Evolutionary conservation across 92 coral and sea anemone genomes (phyloP).

Genomic region (Epizoanthus stellaris): DNA sequence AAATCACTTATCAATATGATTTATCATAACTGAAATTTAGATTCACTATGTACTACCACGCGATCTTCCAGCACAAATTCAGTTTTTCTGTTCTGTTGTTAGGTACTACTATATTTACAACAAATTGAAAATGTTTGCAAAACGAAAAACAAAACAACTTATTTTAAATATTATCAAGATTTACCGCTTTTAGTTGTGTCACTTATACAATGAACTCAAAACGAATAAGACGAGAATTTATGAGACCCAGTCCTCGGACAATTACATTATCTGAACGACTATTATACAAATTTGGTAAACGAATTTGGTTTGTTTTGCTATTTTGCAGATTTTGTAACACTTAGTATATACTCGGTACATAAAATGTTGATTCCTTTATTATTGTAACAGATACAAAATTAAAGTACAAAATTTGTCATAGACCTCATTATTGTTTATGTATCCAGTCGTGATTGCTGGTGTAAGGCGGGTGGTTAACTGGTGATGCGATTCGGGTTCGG

Average conservation of each 20-base stretch:
- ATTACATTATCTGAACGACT: no score
- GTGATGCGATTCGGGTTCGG: not conserved
- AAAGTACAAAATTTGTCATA: not conserved
- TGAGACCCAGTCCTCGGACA: no score
- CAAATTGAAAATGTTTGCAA: conserved; percentile 5
- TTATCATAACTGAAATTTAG: not conserved
- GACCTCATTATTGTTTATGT: not conserved
- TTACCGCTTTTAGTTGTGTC: no score
- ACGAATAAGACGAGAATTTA: no score
- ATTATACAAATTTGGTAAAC: no score
- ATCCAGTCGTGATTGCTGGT: not conserved
- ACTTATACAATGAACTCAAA: no score
- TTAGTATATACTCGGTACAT: not conserved
- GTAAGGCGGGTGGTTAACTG: conserved; percentile 18
- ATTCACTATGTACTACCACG: not conserved
- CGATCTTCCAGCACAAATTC: not conserved
- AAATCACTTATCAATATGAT: no score
- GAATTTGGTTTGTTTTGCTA: no score
- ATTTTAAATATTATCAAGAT: no score
- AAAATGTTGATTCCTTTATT: not conserved
- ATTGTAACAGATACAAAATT: conserved; percentile 2
- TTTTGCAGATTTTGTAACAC: not conserved
- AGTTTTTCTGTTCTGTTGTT: not conserved
- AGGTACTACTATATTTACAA: not conserved
- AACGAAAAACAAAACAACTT: not conserved